phyloP scores from a whole-genome alignment of 2,113 vertebrate genomes.

The Chitala chitala region DNA sequence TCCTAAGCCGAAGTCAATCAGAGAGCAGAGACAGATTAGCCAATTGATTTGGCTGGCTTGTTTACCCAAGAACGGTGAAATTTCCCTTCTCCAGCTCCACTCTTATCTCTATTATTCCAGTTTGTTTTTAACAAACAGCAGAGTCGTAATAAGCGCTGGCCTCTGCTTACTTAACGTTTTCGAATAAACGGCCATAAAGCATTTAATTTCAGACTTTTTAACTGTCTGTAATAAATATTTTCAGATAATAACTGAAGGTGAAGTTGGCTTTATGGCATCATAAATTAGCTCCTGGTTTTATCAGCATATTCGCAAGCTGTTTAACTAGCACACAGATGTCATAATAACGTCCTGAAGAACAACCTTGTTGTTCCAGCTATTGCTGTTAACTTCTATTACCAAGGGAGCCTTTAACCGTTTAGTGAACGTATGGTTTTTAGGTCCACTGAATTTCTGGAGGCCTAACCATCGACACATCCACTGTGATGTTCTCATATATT shows the following conservation, averaged over 20 bases:
- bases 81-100: conserved; percentile 38
- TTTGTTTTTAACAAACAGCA: conserved; percentile 52
- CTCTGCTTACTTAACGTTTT: conserved; percentile 42
- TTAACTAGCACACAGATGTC: conserved; percentile 51
- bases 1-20: conserved; percentile 40
- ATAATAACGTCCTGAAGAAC: conserved; percentile 49
- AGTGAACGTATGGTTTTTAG: conserved; percentile 28
- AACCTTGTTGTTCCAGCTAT: conserved; percentile 48
- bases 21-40: conserved; percentile 41
- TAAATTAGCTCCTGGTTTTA: conserved; percentile 49
- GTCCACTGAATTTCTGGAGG: conserved; percentile 29
- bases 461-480: neutral
- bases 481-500: neutral
- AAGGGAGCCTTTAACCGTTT: conserved; percentile 44
- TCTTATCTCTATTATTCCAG: conserved; percentile 51
- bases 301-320: conserved; percentile 49
- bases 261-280: conserved; percentile 45
- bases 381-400: conserved; percentile 35
- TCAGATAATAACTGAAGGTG: conserved; percentile 53
- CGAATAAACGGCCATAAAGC: conserved; percentile 52
- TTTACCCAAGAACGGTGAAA: conserved; percentile 49
- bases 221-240: conserved; percentile 50
- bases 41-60: conserved; percentile 43
- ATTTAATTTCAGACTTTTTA: conserved; percentile 53
- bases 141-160: conserved; percentile 37